A percentile compares a stretch with the other conserved stretches of the same genome.
These are phyloP conservation scores for Arenaria interpres DNA, from an alignment of 2,113 vertebrate genomes.

Conservation along the genomic window DNA sequence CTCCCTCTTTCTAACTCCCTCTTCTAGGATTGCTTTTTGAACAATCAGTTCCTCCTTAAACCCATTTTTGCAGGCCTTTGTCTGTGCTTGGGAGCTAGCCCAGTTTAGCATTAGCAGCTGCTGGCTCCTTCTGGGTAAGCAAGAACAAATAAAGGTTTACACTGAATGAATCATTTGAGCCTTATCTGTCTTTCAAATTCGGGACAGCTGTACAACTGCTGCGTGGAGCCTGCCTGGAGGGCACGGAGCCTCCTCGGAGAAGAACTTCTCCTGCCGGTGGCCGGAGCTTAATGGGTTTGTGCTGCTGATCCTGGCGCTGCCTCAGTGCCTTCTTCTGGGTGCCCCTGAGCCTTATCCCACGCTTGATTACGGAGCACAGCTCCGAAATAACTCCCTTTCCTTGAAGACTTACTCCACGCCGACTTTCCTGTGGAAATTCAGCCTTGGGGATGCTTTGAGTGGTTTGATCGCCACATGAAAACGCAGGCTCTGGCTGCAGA, in stretches of 20 bases:
- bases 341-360: background rate
- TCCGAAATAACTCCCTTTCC: background rate
- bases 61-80: conserved; percentile 14
- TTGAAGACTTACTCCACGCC: accelerated
- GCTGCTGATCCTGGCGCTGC: background rate
- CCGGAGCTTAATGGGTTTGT: background rate
- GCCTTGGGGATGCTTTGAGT: background rate
- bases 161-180: conserved; percentile 38
- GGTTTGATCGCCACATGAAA: accelerated
- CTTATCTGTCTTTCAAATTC: background rate
- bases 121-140: conserved; percentile 30
- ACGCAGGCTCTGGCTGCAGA: background rate
- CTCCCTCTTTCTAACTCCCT: conserved; percentile 43
- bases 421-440: background rate
- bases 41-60: conserved; percentile 39
- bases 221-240: background rate
- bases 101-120: conserved; percentile 20
- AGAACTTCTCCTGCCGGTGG: background rate
- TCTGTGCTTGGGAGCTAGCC: conserved; percentile 31
- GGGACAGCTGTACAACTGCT: conserved; percentile 39
- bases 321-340: background rate
- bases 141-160: conserved; percentile 29
- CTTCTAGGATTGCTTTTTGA: conserved; percentile 33
- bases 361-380: accelerated
- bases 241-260: background rate